A percentile compares a stretch with the other conserved stretches of the same genome.
Conservation (phyloP, 2,888 invertebrate genomes). For the Abrostola triplasia region DNA sequence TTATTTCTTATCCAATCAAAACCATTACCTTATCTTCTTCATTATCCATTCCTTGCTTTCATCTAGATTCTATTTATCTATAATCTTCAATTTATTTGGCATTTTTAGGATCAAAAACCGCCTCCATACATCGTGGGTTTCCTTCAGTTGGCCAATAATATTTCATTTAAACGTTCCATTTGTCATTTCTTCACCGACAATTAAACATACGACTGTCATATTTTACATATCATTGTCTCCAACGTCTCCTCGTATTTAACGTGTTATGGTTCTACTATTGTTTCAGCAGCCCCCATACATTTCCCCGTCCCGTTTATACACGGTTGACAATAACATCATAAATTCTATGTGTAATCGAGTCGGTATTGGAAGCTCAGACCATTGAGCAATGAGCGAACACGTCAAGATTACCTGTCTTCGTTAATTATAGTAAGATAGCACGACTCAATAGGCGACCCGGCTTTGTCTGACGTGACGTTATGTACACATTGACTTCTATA, state of each 20-base stretch:
- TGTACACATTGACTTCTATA: not conserved
- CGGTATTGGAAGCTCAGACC: constrained; percentile 30
- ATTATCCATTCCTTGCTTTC: too few relatives aligned
- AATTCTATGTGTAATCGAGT: constrained; percentile 36
- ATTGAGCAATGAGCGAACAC: constrained; percentile 46
- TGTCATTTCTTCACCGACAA: too few relatives aligned
- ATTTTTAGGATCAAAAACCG: too few relatives aligned
- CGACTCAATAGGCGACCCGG: constrained; percentile 22
- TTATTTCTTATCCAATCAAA: too few relatives aligned
- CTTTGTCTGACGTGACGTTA: constrained; percentile 2
- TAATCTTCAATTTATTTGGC: too few relatives aligned
- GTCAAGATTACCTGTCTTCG: constrained; percentile 45
- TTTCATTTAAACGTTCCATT: too few relatives aligned
- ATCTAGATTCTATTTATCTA: too few relatives aligned
- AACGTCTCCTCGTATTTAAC: not conserved
- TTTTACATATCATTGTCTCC: not conserved
- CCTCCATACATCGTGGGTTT: too few relatives aligned
- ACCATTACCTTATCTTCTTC: not conserved
- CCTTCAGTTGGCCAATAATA: too few relatives aligned
- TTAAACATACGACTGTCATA: not conserved
- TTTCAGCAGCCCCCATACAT: constrained; percentile 10
- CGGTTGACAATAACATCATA: constrained; percentile 39
- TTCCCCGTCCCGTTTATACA: constrained; percentile 12
- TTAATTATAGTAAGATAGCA: constrained; percentile 32
- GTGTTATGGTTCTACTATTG: not conserved